phyloP scores from a whole-genome alignment of 2,113 vertebrate species.

The Cacatua alba region DNA sequence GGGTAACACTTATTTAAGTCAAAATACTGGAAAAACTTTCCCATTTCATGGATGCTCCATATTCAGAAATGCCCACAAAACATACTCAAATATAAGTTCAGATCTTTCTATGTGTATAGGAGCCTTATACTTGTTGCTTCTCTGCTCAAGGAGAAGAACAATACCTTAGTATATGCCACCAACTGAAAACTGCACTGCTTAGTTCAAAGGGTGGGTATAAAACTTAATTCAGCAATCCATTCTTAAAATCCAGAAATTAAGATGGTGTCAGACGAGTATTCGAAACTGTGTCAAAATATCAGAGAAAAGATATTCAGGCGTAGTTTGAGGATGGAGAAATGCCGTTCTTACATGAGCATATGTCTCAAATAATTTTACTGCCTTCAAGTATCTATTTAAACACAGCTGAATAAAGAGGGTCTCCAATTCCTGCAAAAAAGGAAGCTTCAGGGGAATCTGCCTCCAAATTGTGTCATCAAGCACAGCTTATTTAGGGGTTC shows the following conservation, averaged over 20 bases:
- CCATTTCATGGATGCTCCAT: not conserved
- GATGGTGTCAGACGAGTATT: not conserved
- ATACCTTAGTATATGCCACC: not conserved
- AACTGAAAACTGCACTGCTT: not conserved
- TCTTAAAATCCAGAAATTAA: not conserved
- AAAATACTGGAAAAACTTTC: not conserved
- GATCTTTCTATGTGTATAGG: not conserved
- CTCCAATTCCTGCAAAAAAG: not conserved
- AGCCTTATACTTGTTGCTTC: not conserved
- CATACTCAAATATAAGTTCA: not conserved
- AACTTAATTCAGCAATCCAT: not conserved
- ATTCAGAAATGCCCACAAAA: not conserved
- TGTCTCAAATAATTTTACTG: not conserved
- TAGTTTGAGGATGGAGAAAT: not conserved
- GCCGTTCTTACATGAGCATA: not conserved
- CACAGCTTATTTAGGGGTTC: not conserved
- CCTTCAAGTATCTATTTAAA: not conserved
- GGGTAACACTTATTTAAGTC: not conserved
- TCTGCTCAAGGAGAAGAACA: not conserved
- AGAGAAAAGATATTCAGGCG: not conserved
- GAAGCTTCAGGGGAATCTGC: not conserved
- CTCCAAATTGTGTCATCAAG: not conserved
- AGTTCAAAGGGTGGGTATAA: not conserved
- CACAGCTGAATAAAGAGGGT: not conserved
- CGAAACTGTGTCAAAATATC: not conserved